These are phyloP conservation scores for Vollenhovia emeryi DNA, from an alignment of 1,140 invertebrate genomes.

Conservation along the genomic window DNA sequence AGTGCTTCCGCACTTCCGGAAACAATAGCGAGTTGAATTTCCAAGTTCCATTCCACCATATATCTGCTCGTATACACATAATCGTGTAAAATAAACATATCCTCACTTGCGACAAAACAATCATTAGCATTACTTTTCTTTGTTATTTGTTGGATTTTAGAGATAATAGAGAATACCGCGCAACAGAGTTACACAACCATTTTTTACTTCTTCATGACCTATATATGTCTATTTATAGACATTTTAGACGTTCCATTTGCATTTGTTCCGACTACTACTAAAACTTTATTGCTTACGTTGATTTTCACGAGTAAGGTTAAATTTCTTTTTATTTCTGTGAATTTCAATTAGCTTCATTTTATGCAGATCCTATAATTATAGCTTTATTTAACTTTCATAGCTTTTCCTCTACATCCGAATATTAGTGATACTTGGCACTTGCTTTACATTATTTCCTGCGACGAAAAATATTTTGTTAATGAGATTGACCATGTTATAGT, in stretches of 20 bases:
- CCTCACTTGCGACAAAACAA: background rate
- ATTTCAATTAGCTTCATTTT: background rate
- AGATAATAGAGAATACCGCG: background rate
- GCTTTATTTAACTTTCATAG: background rate
- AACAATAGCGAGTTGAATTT: slow-evolving; percentile 17
- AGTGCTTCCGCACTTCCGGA: slow-evolving; percentile 58
- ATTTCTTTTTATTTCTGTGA: background rate
- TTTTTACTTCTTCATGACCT: background rate
- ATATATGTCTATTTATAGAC: background rate
- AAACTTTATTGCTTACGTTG: background rate
- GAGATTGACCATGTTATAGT: background rate
- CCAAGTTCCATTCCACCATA: background rate
- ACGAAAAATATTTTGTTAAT: background rate
- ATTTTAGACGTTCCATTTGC: background rate
- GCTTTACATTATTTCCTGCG: background rate
- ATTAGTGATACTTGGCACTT: background rate
- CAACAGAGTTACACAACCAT: background rate
- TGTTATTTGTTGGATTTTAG: background rate
- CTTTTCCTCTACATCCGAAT: background rate
- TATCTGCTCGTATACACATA: background rate
- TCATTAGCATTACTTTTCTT: slow-evolving; percentile 8
- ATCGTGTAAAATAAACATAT: background rate
- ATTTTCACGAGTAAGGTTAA: background rate
- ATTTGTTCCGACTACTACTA: no score
- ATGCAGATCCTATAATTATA: background rate